phyloP scores from a whole-genome alignment of 2,888 invertebrate species.

The Metallyticus violacea region DNA sequence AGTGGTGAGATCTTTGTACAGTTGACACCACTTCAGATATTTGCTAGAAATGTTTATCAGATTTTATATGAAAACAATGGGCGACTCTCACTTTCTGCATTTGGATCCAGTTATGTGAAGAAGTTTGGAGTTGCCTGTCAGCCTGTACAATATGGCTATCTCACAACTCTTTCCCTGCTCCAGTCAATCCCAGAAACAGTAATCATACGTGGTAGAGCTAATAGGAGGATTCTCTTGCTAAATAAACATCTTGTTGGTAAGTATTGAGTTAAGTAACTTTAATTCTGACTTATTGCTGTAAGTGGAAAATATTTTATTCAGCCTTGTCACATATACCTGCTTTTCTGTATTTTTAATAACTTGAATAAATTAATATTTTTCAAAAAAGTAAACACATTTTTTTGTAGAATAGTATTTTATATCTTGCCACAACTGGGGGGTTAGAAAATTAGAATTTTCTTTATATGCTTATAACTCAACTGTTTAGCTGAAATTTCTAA shows the following conservation, averaged over 20 bases:
- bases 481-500: too few species aligned
- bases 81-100: constrained; percentile 46
- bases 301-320: not conserved
- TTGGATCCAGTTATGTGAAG: constrained; percentile 47
- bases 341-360: not conserved
- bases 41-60: constrained; percentile 54
- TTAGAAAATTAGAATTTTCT: too few species aligned
- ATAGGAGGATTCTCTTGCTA: constrained; percentile 49
- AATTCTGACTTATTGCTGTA: not conserved
- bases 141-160: constrained; percentile 53
- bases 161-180: constrained; percentile 51
- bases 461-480: too few species aligned
- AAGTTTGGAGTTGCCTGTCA: constrained; percentile 49
- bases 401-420: too few species aligned
- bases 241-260: constrained; percentile 52
- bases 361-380: too few species aligned
- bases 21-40: constrained; percentile 50
- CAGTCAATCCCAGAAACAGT: constrained; percentile 55
- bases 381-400: too few species aligned
- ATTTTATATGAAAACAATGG: constrained; percentile 52
- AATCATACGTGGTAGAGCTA: constrained; percentile 43
- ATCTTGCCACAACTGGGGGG: too few species aligned
- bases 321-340: not conserved
- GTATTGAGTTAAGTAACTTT: constrained; percentile 33
- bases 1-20: constrained; percentile 43